These are phyloP conservation scores for Acleris sparsana DNA, from an alignment of 2,888 invertebrate genomes.

Conservation along the genomic window DNA sequence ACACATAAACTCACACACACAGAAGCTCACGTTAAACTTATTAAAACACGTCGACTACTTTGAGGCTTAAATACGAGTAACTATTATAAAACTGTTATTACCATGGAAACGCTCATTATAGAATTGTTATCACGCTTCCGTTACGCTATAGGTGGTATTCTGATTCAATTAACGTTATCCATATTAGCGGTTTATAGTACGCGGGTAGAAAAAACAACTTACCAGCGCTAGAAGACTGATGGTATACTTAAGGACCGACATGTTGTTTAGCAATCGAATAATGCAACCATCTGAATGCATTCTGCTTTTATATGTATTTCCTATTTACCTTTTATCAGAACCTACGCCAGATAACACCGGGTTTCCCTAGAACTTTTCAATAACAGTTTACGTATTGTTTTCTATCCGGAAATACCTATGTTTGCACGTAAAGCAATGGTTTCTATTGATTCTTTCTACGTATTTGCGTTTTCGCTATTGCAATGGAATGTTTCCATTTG, in stretches of 20 bases:
- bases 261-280: conserved; percentile 33
- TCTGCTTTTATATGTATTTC: conserved; percentile 49
- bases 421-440: conserved; percentile 9
- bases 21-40: too few species aligned
- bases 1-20: too few species aligned
- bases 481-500: not conserved
- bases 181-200: too few species aligned
- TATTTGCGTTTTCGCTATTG: not conserved
- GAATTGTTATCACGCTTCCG: too few species aligned
- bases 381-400: conserved; percentile 11
- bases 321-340: conserved; percentile 45
- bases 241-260: conserved; percentile 43
- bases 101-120: too few species aligned
- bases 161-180: too few species aligned
- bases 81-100: too few species aligned
- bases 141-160: too few species aligned
- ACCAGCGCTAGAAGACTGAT: conserved; percentile 43
- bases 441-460: conserved; percentile 3
- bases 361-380: conserved; percentile 32
- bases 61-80: too few species aligned
- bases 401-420: conserved; percentile 16
- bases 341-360: conserved; percentile 18
- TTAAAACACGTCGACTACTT: too few species aligned
- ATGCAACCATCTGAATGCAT: conserved; percentile 36
- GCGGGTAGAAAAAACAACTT: conserved; percentile 25